Evolutionary conservation across 2,888 invertebrate species (phyloP).

Genomic region (Bembecia ichneumoniformis): DNA sequence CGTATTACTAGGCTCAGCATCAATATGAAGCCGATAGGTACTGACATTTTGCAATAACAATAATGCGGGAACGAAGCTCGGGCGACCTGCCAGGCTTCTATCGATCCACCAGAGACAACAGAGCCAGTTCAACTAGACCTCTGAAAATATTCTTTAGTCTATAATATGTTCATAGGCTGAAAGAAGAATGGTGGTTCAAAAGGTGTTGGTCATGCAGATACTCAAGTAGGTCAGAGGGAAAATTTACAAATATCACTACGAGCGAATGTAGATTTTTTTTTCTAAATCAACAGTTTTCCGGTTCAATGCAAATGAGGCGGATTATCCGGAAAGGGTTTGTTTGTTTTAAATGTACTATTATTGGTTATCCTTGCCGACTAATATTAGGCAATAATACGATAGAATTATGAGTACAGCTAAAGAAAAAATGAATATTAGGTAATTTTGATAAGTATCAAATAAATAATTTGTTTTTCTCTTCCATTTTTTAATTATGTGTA

Average conservation of each 20-base stretch:
- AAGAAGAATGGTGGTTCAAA: conserved; percentile 36
- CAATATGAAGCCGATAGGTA: conserved; percentile 60
- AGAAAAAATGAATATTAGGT: too few species aligned
- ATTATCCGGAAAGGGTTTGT: not conserved
- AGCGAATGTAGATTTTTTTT: conserved; percentile 52
- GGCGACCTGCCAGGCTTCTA: conserved; percentile 69
- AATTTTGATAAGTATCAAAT: too few species aligned
- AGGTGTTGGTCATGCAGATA: conserved; percentile 43
- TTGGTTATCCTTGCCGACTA: too few species aligned
- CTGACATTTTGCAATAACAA: conserved; percentile 66
- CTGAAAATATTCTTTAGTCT: conserved; percentile 41
- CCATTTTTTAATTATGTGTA: too few species aligned
- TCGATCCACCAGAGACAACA: conserved; percentile 50
- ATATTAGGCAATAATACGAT: too few species aligned
- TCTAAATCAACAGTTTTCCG: conserved; percentile 56
- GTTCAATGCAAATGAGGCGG: conserved; percentile 54
- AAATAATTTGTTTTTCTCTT: too few species aligned
- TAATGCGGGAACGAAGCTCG: conserved; percentile 64
- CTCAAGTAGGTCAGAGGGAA: conserved; percentile 71
- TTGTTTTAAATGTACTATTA: too few species aligned
- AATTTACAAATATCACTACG: conserved; percentile 68
- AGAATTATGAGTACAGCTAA: too few species aligned
- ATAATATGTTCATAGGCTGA: conserved; percentile 23
- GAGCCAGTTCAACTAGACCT: conserved; percentile 45
- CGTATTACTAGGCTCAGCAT: conserved; percentile 56